phyloP scores from a whole-genome alignment of 2,888 invertebrate genomes.

The Galeruca laticollis region DNA sequence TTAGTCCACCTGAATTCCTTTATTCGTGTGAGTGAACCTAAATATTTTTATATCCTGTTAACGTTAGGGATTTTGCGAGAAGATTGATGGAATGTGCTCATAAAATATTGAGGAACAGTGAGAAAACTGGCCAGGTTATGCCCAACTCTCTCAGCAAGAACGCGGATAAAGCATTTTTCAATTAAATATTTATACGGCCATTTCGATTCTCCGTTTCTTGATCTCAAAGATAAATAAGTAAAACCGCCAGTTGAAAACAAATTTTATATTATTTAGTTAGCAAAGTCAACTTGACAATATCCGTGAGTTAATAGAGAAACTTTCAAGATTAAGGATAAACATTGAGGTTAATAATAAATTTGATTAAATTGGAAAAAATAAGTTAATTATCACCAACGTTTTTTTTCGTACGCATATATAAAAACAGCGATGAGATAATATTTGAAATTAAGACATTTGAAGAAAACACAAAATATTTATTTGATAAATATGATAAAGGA shows the following conservation, averaged over 20 bases:
- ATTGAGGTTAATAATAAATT: neutral
- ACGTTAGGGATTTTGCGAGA: constrained; percentile 3
- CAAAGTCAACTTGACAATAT: neutral
- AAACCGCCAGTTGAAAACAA: neutral
- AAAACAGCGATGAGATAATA: too few species aligned
- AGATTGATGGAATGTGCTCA: constrained; percentile 34
- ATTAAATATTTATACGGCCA: constrained; percentile 31
- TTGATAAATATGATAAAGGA: too few species aligned
- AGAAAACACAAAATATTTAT: too few species aligned
- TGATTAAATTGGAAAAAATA: neutral
- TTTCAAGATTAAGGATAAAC: too few species aligned
- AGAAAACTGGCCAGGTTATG: constrained; percentile 24
- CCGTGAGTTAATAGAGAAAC: too few species aligned
- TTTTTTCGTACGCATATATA: too few species aligned
- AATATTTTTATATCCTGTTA: constrained; percentile 15
- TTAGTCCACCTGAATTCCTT: neutral
- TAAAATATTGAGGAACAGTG: constrained; percentile 30
- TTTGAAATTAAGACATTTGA: too few species aligned
- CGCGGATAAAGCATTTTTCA: constrained; percentile 29
- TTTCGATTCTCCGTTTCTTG: constrained; percentile 21
- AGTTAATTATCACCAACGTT: neutral
- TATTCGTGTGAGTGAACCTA: neutral
- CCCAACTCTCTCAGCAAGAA: constrained; percentile 20
- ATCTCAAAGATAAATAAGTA: constrained; percentile 4
- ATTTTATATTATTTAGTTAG: neutral